These are phyloP conservation scores for Plutomurus gul DNA, from an alignment of 1,140 invertebrate genomes.

Conservation along the genomic window DNA sequence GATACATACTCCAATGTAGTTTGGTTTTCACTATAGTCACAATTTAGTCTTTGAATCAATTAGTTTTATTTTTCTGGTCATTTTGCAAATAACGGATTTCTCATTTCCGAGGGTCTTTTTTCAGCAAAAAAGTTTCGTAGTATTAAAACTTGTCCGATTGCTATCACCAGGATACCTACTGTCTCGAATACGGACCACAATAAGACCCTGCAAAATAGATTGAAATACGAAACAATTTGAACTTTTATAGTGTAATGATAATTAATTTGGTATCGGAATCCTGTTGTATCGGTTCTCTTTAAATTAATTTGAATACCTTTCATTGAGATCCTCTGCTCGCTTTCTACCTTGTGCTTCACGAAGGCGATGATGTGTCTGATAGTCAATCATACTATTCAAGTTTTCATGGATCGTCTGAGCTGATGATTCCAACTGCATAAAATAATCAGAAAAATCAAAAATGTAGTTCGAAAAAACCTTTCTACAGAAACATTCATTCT, in stretches of 20 bases:
- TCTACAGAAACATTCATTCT: too few species aligned
- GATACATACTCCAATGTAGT: too few species aligned
- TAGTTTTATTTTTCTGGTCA: neutral
- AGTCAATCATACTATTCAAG: slow-evolving; percentile 83
- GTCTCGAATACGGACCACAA: slow-evolving; percentile 92
- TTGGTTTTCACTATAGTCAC: slow-evolving; percentile 20
- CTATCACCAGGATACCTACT: slow-evolving; percentile 78
- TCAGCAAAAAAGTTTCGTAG: slow-evolving; percentile 95
- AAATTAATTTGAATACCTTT: slow-evolving; percentile 58
- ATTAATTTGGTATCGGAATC: neutral
- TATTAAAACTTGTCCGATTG: slow-evolving; percentile 86
- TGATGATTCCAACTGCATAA: slow-evolving; percentile 92
- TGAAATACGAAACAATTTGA: neutral
- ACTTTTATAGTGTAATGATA: neutral
- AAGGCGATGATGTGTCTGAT: slow-evolving; percentile 94
- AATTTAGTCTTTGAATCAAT: slow-evolving; percentile 9
- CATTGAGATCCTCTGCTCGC: slow-evolving; percentile 93
- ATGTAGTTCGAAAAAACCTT: neutral
- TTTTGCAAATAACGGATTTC: slow-evolving; percentile 50
- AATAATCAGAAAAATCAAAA: slow-evolving; percentile 48
- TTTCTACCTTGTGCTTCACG: slow-evolving; percentile 91
- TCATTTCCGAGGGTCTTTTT: slow-evolving; percentile 66
- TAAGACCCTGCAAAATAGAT: slow-evolving; percentile 71
- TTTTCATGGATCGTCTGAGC: slow-evolving; percentile 85
- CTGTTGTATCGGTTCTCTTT: neutral